These are phyloP conservation scores for Amiota minor DNA, from an alignment of 2,888 invertebrate genomes.

Conservation along the genomic window DNA sequence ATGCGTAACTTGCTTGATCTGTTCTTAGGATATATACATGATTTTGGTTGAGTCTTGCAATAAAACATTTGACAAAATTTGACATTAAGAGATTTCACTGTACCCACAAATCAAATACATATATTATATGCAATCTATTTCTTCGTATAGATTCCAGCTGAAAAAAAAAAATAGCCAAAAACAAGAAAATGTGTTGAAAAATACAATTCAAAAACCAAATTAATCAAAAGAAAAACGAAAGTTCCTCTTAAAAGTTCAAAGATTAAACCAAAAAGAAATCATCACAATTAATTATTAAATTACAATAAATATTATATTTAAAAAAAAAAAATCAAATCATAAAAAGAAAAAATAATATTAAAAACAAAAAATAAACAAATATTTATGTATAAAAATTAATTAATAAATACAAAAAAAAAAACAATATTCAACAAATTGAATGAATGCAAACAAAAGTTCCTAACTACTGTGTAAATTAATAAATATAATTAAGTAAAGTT, in stretches of 20 bases:
- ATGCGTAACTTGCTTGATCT: no score
- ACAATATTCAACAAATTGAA: background rate
- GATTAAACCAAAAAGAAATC: background rate
- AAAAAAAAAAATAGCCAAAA: background rate
- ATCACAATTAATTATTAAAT: background rate
- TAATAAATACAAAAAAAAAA: background rate
- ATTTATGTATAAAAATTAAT: no score
- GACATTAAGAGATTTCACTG: no score
- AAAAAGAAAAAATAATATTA: background rate
- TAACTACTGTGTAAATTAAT: slow-evolving; percentile 48
- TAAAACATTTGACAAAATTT: no score
- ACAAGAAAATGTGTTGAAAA: slow-evolving; percentile 7
- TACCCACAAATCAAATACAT: no score
- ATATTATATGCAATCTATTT: no score
- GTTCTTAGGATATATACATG: no score
- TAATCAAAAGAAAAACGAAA: slow-evolving; percentile 41
- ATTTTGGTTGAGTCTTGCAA: no score
- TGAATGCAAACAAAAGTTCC: slow-evolving; percentile 52
- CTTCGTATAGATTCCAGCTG: no score
- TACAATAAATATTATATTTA: background rate
- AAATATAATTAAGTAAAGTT: slow-evolving; percentile 14
- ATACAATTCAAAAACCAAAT: slow-evolving; percentile 2
- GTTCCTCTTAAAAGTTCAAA: slow-evolving; percentile 50
- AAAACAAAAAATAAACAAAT: background rate
- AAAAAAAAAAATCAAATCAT: slow-evolving; percentile 9